Percentiles rank a stretch among this genome's conserved stretches.
phyloP scores from a whole-genome alignment of 2,888 invertebrate genomes.

The Leptarthrus brevirostris region DNA sequence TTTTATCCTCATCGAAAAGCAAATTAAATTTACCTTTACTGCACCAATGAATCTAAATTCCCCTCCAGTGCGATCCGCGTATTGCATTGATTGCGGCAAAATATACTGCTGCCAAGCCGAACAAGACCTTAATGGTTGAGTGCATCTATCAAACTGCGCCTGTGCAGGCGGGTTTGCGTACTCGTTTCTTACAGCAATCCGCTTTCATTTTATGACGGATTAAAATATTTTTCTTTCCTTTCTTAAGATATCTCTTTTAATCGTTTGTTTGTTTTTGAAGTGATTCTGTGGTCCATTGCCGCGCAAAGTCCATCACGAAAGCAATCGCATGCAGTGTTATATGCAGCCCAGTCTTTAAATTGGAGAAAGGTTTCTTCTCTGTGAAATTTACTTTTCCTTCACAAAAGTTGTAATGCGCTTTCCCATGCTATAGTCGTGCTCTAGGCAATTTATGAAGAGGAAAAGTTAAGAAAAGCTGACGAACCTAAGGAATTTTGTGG shows the following conservation, averaged over 20 bases:
- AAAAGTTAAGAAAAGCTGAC: no score
- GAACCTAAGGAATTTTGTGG: no score
- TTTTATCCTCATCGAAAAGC: slow-evolving; percentile 29
- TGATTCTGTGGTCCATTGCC: not conserved
- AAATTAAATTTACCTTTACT: slow-evolving; percentile 32
- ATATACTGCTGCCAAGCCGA: not conserved
- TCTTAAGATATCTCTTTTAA: not conserved
- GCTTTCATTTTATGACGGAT: slow-evolving; percentile 42
- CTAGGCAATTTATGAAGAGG: no score
- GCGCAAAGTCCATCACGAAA: slow-evolving; percentile 2
- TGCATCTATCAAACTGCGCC: slow-evolving; percentile 23
- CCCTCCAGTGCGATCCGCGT: not conserved
- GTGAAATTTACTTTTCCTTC: not conserved
- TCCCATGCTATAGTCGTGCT: no score
- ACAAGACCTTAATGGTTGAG: not conserved
- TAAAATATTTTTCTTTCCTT: slow-evolving; percentile 18
- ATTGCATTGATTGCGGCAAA: not conserved
- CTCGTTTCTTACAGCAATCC: not conserved
- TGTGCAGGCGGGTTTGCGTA: not conserved
- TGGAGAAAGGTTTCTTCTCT: not conserved
- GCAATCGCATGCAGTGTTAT: not conserved
- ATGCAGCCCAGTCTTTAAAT: not conserved
- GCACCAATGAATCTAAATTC: not conserved
- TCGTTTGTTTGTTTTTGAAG: not conserved
- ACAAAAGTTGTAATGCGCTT: no score